Base-by-base conservation (phyloP, 92 coral and sea anemone species). In the Zoanthus gigantus region DNA sequence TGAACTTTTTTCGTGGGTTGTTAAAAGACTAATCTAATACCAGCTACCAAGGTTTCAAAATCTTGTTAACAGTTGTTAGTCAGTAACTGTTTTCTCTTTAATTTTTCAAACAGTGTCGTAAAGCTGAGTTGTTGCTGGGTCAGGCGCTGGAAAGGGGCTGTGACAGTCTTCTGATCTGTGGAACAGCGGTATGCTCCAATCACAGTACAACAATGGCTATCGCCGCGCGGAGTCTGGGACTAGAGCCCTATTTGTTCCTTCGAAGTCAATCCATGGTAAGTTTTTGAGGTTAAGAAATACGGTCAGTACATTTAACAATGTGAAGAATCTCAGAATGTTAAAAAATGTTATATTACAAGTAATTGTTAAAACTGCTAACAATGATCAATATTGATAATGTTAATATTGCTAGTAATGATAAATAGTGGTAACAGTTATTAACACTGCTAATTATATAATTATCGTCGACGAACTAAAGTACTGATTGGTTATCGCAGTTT, bases 201-300 rank as follows among this genome's bases (percentile, higher is more conserved):
- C 78, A 69, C 87, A 46, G 46, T 45, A 53, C 78, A 17, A 46
- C 87, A 10, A 83, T 75, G 66, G 87, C 87, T 15, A 28, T 71
- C 31, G 87, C 87, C 32, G 87, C 87, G 76, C 78, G 87, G 15
- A 56, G 67, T 6, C 48, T 83, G 46, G 87, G 87, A 50, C 76
- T 83, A 34, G 77, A 83, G 42, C 66, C 78, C 14, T 83, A 71
- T 45, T 23, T 83, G 30, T 83, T 83, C 31, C 78, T 83, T 54
- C 72, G 87, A 83, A 83, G 87, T 30, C 78, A 65, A 54, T 47
- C 44, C 15, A 47, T 71, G 87, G 87, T 83, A 71, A 2, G 65
- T 1, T 63, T 63, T 63, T n/a, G 29, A 16, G 69, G 32, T 63
- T n/a, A 5, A 58, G n/a, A 58, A 58, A 58, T 14, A 58, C 65